These are phyloP conservation scores for Trichopria drosophilae DNA, from an alignment of 2,888 invertebrate genomes.

Conservation along the genomic window DNA sequence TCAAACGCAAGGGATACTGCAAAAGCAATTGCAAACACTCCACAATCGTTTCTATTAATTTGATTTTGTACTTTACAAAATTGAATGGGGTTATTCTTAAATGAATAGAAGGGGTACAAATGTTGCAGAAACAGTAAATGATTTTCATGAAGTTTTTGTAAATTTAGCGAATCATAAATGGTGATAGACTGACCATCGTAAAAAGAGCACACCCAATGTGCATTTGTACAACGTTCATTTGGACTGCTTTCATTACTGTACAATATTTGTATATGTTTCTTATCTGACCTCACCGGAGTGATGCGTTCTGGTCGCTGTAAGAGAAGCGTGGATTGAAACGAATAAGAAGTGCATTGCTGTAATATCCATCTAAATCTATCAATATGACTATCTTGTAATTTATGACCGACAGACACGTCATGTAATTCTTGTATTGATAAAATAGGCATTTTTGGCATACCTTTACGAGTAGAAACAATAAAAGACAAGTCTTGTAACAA, in stretches of 20 bases:
- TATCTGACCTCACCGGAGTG: slow-evolving; percentile 8
- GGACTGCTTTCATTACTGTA: slow-evolving; percentile 2
- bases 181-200: slow-evolving; percentile 10
- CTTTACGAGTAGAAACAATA: no score
- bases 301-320: no score
- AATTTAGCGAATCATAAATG: slow-evolving; percentile 21
- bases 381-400: no score
- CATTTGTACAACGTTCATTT: neutral
- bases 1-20: no score
- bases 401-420: no score
- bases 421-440: no score
- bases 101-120: slow-evolving; percentile 14
- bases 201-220: slow-evolving; percentile 18
- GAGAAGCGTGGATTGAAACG: no score
- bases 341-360: no score
- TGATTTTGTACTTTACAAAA: slow-evolving; percentile 13
- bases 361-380: no score
- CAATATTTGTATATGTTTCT: slow-evolving; percentile 19
- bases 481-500: no score
- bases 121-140: slow-evolving; percentile 8
- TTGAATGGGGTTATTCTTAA: neutral
- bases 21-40: slow-evolving; percentile 13
- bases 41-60: slow-evolving; percentile 11
- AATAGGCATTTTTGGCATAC: no score
- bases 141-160: slow-evolving; percentile 6